Evolutionary conservation across 2,113 vertebrate species (phyloP).

Genomic region (Xenotilapia flavipinnis): DNA sequence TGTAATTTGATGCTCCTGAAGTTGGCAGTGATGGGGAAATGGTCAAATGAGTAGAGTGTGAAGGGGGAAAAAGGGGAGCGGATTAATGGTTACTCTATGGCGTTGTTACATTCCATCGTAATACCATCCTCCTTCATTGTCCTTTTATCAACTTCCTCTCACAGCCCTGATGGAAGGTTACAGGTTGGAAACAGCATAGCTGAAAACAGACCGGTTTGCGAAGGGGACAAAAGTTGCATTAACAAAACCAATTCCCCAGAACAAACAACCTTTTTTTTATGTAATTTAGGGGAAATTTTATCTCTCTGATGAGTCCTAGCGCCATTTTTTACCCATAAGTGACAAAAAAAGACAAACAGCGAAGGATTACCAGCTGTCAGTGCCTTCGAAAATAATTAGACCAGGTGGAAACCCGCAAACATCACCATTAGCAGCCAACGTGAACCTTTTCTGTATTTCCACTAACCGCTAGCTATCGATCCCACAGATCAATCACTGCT

Average conservation of each 20-base stretch:
- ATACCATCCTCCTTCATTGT: not conserved
- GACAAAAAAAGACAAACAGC: not conserved
- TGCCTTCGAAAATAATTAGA: not conserved
- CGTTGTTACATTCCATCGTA: not conserved
- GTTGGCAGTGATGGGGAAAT: slow-evolving; percentile 45
- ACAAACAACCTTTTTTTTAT: not conserved
- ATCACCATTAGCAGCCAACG: slow-evolving; percentile 19
- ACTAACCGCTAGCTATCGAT: slow-evolving; percentile 56
- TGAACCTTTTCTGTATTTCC: slow-evolving; percentile 26
- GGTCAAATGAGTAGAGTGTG: slow-evolving; percentile 35
- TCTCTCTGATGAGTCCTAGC: not conserved
- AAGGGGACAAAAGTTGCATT: not conserved
- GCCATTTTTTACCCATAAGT: not conserved
- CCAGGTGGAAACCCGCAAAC: not conserved
- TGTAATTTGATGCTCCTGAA: slow-evolving; percentile 59
- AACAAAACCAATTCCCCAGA: not conserved
- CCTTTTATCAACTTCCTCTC: slow-evolving; percentile 1
- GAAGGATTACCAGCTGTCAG: not conserved
- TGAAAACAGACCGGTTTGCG: not conserved
- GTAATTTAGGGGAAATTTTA: not conserved
- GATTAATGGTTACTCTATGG: slow-evolving; percentile 3
- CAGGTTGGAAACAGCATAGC: slow-evolving; percentile 11
- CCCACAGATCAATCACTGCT: slow-evolving; percentile 57
- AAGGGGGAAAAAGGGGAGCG: not conserved
- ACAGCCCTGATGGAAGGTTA: slow-evolving; percentile 15